These are phyloP conservation scores for Aegotheles bennettii DNA, from an alignment of 2,113 vertebrate species.

Conservation along the genomic window DNA sequence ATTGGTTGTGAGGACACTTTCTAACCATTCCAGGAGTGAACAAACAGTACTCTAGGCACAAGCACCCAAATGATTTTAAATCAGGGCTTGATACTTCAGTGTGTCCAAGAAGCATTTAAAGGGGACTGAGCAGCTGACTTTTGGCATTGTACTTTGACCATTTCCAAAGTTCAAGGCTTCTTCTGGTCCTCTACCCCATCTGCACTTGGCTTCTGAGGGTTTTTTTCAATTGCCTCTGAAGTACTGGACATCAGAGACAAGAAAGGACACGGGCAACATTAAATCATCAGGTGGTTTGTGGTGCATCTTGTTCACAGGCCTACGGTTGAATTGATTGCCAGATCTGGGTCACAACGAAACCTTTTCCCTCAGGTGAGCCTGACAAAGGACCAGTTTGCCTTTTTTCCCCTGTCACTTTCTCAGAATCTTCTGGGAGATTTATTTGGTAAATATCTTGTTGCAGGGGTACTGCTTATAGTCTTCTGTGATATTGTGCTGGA, in stretches of 20 bases:
- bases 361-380: background rate
- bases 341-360: background rate
- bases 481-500: background rate
- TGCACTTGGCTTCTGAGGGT: background rate
- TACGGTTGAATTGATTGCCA: background rate
- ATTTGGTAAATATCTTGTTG: background rate
- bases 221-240: background rate
- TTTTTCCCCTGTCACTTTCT: background rate
- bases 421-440: background rate
- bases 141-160: background rate
- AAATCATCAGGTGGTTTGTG: slow-evolving; percentile 26
- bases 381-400: background rate
- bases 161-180: background rate
- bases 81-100: background rate
- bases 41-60: background rate
- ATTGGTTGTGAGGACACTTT: background rate
- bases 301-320: background rate
- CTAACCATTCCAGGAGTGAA: background rate
- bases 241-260: slow-evolving; percentile 36
- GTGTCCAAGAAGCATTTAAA: background rate
- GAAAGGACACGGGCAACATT: slow-evolving; percentile 22
- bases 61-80: background rate
- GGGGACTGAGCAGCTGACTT: background rate
- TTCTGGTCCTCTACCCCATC: background rate
- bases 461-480: background rate